Evolutionary conservation across 2,888 invertebrate species (phyloP).

Genomic region (Argyra leucocephala): DNA sequence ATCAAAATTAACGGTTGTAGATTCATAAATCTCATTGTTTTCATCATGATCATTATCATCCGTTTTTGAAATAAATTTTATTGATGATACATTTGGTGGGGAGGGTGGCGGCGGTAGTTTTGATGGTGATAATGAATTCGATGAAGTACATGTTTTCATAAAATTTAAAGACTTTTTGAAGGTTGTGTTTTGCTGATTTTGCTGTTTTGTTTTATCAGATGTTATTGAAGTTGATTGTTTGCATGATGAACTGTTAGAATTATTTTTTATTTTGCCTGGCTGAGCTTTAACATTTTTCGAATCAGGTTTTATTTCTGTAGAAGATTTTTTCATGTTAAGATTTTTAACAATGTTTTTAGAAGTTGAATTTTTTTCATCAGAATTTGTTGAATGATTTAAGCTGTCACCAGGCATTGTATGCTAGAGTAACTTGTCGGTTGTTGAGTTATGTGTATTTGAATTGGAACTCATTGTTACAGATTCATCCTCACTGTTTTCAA

Average conservation of each 20-base stretch:
- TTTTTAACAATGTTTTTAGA: not conserved
- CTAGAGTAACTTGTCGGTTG: constrained; percentile 24
- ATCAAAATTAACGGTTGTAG: not conserved
- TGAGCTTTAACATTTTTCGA: constrained; percentile 14
- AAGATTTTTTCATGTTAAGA: not conserved
- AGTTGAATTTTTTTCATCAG: not conserved
- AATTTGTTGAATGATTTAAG: not conserved
- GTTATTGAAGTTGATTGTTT: not conserved
- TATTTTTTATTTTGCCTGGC: constrained; percentile 19
- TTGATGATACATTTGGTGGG: constrained; percentile 12
- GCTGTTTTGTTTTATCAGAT: not conserved
- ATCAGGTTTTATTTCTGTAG: constrained; percentile 10
- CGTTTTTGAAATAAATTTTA: constrained; percentile 8
- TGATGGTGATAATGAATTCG: constrained; percentile 1
- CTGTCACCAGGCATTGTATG: constrained; percentile 20
- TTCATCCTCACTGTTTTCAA: constrained; percentile 19
- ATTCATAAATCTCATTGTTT: not conserved
- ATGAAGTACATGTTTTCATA: not conserved
- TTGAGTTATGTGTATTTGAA: constrained; percentile 23
- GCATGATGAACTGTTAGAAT: not conserved
- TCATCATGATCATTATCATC: not conserved
- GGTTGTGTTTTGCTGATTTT: not conserved
- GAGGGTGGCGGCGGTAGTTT: constrained; percentile 14
- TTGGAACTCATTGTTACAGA: constrained; percentile 23
- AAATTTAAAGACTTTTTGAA: constrained; percentile 9